These are phyloP conservation scores for Eonycteris spelaea DNA, from an alignment of 2,113 vertebrate species.

Conservation along the genomic window DNA sequence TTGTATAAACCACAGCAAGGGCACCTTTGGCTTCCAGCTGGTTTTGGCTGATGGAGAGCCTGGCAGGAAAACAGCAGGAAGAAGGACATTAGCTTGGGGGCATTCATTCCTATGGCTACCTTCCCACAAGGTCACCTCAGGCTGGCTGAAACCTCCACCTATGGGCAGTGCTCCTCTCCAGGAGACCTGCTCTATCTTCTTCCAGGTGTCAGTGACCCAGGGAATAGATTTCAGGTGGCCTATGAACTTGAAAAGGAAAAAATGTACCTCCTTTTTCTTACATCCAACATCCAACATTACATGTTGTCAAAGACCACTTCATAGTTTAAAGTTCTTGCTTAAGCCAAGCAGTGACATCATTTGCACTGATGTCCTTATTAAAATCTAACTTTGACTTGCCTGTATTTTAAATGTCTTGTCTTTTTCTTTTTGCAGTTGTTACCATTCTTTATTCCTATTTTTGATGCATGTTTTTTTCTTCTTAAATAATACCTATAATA, in stretches of 20 bases:
- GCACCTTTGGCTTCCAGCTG: not conserved
- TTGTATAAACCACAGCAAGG: not conserved
- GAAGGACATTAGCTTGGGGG: not conserved
- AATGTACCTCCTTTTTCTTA: not conserved
- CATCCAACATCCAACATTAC: not conserved
- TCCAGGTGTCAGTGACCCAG: not conserved
- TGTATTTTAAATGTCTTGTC: not conserved
- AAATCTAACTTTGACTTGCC: not conserved
- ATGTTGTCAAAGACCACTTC: not conserved
- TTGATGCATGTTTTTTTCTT: too few relatives aligned
- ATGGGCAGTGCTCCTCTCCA: not conserved
- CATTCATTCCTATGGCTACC: not conserved
- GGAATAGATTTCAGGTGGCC: not conserved
- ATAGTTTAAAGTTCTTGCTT: not conserved
- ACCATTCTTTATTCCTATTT: too few relatives aligned
- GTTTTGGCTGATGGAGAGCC: not conserved
- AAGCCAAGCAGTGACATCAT: not conserved
- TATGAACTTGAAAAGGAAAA: not conserved
- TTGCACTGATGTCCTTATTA: not conserved
- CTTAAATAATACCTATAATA: too few relatives aligned
- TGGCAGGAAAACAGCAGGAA: not conserved
- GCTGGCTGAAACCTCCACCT: not conserved
- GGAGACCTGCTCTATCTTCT: not conserved
- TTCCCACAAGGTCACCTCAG: not conserved
- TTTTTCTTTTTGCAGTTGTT: not conserved